These are phyloP conservation scores for Ophioninae sp. DNA, from an alignment of 2,888 invertebrate genomes.

Conservation along the genomic window DNA sequence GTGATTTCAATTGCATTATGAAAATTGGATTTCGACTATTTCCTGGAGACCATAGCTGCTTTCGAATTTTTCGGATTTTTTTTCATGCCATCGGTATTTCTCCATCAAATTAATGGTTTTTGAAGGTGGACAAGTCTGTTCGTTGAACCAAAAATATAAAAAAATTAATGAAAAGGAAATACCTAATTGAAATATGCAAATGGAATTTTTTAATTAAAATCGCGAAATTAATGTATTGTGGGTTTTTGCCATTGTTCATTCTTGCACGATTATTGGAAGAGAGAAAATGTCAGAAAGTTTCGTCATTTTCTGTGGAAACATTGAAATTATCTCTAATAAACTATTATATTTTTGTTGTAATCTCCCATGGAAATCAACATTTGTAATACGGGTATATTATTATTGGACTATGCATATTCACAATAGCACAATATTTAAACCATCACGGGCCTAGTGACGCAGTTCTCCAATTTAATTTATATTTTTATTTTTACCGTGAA, in stretches of 20 bases:
- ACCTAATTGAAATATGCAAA: neutral
- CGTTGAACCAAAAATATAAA: neutral
- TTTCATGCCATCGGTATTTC: neutral
- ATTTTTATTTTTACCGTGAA: neutral
- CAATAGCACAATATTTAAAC: neutral
- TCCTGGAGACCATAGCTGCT: neutral
- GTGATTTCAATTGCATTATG: neutral
- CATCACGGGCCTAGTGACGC: neutral
- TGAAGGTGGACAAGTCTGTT: neutral
- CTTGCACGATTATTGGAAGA: neutral
- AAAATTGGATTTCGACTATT: neutral
- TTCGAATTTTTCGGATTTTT: neutral
- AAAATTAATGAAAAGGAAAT: neutral
- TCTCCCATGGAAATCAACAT: neutral
- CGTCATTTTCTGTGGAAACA: neutral
- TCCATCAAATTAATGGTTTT: neutral
- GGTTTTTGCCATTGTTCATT: neutral
- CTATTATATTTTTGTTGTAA: conserved; percentile 12
- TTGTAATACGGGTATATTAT: neutral
- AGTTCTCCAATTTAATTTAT: neutral
- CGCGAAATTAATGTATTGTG: neutral
- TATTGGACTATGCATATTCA: neutral
- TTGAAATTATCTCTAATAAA: too few relatives aligned
- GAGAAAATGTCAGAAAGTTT: conserved; percentile 25
- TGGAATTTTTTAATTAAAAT: neutral